phyloP scores from a whole-genome alignment of 2,113 vertebrate species.

The Arothron firmamentum region DNA sequence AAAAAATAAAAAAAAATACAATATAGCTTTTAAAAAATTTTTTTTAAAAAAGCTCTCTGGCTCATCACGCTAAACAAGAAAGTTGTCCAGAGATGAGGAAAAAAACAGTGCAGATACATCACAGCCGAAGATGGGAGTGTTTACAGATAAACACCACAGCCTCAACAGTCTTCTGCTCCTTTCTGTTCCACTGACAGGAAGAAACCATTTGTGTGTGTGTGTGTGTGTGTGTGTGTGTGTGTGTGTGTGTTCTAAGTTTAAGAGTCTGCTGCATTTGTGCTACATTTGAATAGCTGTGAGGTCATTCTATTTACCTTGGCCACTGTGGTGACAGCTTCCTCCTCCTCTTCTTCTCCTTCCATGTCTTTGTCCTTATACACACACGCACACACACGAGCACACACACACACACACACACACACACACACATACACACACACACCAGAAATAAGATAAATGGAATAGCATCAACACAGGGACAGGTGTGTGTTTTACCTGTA shows the following conservation, averaged over 20 bases:
- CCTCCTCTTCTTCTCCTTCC: constrained; percentile 67
- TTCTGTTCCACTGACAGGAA: constrained; percentile 1
- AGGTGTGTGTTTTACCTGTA: constrained; percentile 37
- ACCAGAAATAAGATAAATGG: constrained; percentile 36
- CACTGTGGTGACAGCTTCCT: constrained; percentile 48
- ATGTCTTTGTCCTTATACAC: constrained; percentile 64
- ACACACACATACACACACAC: constrained; percentile 23
- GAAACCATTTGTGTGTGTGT: constrained; percentile 2
- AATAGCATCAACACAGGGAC: constrained; percentile 21
- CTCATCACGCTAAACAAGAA: constrained; percentile 23
- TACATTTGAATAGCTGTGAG: constrained; percentile 19
- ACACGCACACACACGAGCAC: constrained; percentile 23
- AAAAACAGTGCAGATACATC: constrained; percentile 25
- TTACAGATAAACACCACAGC: constrained; percentile 58
- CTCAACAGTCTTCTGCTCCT: neutral
- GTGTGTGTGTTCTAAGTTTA: too few relatives aligned
- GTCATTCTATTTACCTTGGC: constrained; percentile 63
- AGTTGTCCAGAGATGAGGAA: constrained; percentile 21
- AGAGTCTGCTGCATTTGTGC: constrained; percentile 15
- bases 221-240: neutral
- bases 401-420: constrained; percentile 21
- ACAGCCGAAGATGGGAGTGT: constrained; percentile 25
- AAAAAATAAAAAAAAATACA: too few relatives aligned
- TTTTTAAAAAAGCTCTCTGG: too few relatives aligned
- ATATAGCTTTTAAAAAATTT: too few relatives aligned